These are phyloP conservation scores for Eulemur coronatus DNA, from an alignment of 2,797 vertebrate genomes.

Conservation along the genomic window DNA sequence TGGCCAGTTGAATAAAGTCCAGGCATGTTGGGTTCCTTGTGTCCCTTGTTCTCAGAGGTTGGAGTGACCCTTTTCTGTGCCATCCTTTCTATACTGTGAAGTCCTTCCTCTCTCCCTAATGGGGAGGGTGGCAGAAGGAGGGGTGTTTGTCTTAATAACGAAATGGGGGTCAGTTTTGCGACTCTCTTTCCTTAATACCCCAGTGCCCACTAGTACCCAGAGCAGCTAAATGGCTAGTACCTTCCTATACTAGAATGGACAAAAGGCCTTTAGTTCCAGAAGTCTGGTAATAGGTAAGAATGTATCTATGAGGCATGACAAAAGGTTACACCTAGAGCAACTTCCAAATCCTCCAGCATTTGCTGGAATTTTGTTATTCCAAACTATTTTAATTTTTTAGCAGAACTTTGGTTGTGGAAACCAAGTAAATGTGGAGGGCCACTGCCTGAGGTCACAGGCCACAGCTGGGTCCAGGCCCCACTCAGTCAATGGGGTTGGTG, in stretches of 20 bases:
- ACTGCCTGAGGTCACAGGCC: background rate
- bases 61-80: background rate
- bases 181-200: background rate
- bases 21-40: background rate
- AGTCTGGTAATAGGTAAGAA: background rate
- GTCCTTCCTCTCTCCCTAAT: background rate
- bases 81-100: background rate
- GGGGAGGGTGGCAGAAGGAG: background rate
- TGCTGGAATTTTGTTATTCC: background rate
- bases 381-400: background rate
- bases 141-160: background rate
- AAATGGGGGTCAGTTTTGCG: background rate
- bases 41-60: background rate
- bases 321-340: background rate
- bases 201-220: background rate
- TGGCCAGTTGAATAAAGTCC: background rate
- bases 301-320: background rate
- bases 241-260: background rate
- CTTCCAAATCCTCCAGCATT: background rate
- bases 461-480: background rate
- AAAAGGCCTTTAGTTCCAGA: background rate
- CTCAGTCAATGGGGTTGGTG: background rate
- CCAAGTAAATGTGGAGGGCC: background rate
- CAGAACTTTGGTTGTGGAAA: background rate
- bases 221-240: background rate